These are phyloP conservation scores for Drosophila navojoa DNA, from an alignment of 1,140 invertebrate genomes.

Conservation along the genomic window DNA sequence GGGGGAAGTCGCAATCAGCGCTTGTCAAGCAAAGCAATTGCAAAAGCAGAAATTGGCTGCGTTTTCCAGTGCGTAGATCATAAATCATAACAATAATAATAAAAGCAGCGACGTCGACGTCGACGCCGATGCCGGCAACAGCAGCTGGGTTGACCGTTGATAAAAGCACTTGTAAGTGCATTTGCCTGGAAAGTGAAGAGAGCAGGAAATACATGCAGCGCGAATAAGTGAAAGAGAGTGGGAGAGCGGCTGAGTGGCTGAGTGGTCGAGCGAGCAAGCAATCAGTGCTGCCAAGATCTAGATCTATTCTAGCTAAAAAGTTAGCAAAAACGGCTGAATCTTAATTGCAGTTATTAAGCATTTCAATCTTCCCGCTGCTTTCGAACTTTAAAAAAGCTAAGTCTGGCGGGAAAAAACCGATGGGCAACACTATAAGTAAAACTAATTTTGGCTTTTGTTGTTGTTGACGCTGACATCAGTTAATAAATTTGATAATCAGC, in stretches of 20 bases:
- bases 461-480: slow-evolving; percentile 64
- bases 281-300: background rate
- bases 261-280: background rate
- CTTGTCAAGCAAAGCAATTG: slow-evolving; percentile 60
- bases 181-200: slow-evolving; percentile 5
- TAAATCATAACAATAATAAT: slow-evolving; percentile 23
- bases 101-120: background rate
- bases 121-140: background rate
- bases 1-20: slow-evolving; percentile 59
- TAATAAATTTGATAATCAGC: slow-evolving; percentile 76
- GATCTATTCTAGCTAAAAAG: no score
- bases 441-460: slow-evolving; percentile 31
- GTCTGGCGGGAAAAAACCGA: no score
- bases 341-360: no score
- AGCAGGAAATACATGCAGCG: slow-evolving; percentile 2
- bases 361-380: no score
- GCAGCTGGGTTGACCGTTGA: slow-evolving; percentile 41
- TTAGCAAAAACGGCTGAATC: no score
- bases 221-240: background rate
- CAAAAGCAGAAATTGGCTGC: slow-evolving; percentile 25
- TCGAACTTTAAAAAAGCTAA: no score
- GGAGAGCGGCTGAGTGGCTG: background rate
- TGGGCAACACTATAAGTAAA: background rate
- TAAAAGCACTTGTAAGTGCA: slow-evolving; percentile 60
- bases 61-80: slow-evolving; percentile 55